Evolutionary conservation across 1,140 invertebrate species (phyloP), one percentile per base, ranked within the genome.

Genomic region (Ylistrum balloti): DNA sequence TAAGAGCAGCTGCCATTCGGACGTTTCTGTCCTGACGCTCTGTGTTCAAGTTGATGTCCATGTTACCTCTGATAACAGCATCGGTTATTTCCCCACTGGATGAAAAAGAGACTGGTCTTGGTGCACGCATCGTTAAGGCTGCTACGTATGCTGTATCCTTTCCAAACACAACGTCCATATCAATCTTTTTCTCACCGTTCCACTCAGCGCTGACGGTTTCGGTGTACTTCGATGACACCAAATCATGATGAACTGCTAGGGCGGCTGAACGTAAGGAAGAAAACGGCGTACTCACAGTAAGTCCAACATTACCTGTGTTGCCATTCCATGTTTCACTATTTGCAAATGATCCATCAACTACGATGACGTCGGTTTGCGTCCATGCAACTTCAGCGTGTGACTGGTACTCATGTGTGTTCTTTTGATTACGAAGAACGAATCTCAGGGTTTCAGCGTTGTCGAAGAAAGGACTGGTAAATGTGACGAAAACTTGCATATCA

Each of bases 21-120:
- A 93, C 35, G 85, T 94, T 91, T 33, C 91, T 90, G 74, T 92
- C 90, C 13, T 33, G 33, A n/a, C 89, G 86, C 20, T 89, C 74
- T 85, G 90, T 93, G 88, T 94, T 86, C 93, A 92, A 94, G 92
- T 94, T 94, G 20, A 92, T n/a, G n/a, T 85, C 89, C 17, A 92
- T 32, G 7, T 93, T 89, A 0, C 85, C 88, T 11, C 85, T 74
- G 22, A 87, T 90, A 0, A 22, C 35, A n/a, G 85, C 20, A 28
- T 90, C 90, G 34, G 33, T 88, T 20, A 86, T 3, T 0, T 33
- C 20, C 5, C 89, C 87, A 9, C 89, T 85, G 1, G 56, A 45
- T 28, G 88, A 88, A 9, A 93, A 56, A 48, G 91, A 85, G 88
- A 93, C 90, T 74, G 89, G 91, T 85, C 87, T 33, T 87, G 93